Percentiles rank a stretch among this genome's conserved stretches.
Evolutionary conservation across 2,888 invertebrate species (phyloP).

Genomic region (Ophion obscuratus): DNA sequence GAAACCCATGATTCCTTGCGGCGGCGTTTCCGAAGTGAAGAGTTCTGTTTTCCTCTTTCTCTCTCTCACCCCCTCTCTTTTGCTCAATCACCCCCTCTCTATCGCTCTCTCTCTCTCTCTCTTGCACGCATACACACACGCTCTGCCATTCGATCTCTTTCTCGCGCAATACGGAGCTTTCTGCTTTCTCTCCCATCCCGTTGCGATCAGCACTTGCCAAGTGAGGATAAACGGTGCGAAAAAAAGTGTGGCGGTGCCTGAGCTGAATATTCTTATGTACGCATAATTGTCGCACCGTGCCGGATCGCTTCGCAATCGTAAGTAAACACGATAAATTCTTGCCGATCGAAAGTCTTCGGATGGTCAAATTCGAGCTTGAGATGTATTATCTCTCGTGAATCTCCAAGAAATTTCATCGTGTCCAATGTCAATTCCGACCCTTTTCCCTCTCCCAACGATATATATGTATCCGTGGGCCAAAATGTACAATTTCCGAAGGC

Average conservation of each 20-base stretch:
- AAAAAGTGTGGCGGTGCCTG: constrained; percentile 73
- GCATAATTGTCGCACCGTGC: constrained; percentile 73
- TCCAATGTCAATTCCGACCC: constrained; percentile 51
- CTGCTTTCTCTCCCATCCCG: constrained; percentile 69
- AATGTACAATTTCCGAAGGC: constrained; percentile 72
- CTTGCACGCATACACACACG: not conserved
- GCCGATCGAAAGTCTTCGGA: not conserved
- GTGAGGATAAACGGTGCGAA: constrained; percentile 60
- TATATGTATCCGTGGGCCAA: constrained; percentile 66
- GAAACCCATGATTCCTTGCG: constrained; percentile 76
- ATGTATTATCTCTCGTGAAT: constrained; percentile 13
- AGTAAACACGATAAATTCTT: constrained; percentile 69
- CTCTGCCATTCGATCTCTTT: not conserved
- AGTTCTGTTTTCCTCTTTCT: constrained; percentile 17
- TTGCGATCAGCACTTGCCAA: constrained; percentile 57
- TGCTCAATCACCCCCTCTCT: constrained; percentile 9
- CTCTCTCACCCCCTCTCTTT: not conserved
- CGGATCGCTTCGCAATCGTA: constrained; percentile 76
- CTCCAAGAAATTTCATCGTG: constrained; percentile 24
- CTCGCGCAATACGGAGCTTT: constrained; percentile 66
- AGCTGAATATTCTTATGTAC: constrained; percentile 74
- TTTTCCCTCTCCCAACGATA: not conserved
- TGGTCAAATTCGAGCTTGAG: not conserved
- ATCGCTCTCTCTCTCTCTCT: constrained; percentile 3
- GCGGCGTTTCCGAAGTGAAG: constrained; percentile 42